phyloP scores from a whole-genome alignment of 37 sponge, comb jelly and placozoan genomes.

The Aplysina aerophoba region DNA sequence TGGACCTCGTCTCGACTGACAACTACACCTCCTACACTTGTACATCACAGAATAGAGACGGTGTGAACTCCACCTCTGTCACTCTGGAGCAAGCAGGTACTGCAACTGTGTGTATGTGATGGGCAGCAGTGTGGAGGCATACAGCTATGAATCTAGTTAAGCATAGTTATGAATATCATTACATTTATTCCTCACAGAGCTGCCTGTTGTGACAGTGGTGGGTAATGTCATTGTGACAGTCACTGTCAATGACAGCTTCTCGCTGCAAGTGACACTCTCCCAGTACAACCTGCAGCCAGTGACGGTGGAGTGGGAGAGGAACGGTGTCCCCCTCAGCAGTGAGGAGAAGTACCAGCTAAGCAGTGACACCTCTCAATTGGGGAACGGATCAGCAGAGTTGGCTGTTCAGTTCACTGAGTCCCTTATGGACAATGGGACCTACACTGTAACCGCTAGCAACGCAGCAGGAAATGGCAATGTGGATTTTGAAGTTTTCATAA shows the following conservation, averaged over 20 bases:
- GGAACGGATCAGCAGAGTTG: conserved; percentile 17
- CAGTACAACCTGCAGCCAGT: conserved; percentile 40
- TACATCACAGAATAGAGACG: neutral
- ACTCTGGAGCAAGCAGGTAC: conserved; percentile 2
- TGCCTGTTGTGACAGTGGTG: neutral
- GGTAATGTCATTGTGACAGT: neutral
- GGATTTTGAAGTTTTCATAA: neutral
- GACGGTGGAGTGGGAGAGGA: conserved; percentile 27
- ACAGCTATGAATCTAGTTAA: no score
- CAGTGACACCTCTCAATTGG: neutral
- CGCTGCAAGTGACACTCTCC: conserved; percentile 18
- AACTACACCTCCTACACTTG: conserved; percentile 33
- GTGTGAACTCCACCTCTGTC: neutral
- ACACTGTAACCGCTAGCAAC: conserved; percentile 31
- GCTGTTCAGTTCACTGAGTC: neutral
- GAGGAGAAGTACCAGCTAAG: conserved; percentile 1
- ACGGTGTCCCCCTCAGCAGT: neutral
- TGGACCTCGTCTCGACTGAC: neutral
- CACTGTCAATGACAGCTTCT: conserved; percentile 18
- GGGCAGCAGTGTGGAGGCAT: no score
- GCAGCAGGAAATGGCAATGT: conserved; percentile 19
- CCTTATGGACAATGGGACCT: conserved; percentile 30
- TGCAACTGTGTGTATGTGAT: no score
- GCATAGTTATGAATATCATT: no score
- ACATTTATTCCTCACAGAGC: neutral